Evolutionary conservation across 2,113 vertebrate genomes (phyloP), one percentile per base, ranked within the genome.

Genomic region (Natator depressus): DNA sequence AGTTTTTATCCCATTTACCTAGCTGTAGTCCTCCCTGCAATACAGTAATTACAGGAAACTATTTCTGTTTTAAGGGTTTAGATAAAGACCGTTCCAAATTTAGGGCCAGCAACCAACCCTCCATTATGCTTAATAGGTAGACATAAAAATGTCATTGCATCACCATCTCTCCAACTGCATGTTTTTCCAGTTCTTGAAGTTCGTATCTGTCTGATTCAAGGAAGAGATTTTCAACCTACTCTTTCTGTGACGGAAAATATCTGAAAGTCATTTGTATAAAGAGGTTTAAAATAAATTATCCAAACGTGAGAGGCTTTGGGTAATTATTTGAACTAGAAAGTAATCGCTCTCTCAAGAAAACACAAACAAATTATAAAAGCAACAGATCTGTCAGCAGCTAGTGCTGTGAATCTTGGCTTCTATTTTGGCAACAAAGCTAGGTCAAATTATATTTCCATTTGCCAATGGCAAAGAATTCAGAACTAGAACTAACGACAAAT

Each of bases 111-210:
- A 96, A 97, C 98, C 95, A 38, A 93, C 87, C 84, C 93, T 92
- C 96, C 96, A 96, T 97, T 96, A 97, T 57, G 85, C 89, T 97
- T 95, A 98, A 98, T 53, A 94, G 97, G 95, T 95, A 97, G 97
- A 97, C 95, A 97, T 97, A 98, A 98, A 97, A 95, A 82, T 2
- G 46, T 96, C 97, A 98, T 95, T 85, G 94, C 94, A 96, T 93
- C 93, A 88, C 94, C 87, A 12, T 95, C 93, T 94, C 96, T 79
- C 59, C 92, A 79, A 49, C 1, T 11, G 91, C 85, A 17, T 31
- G 80, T 38, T 95, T 85, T 85, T 84, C 85, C 86, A 49, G 92
- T 42, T 84, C 92, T 84, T 84, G 65, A 31, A 94, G 85, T 95
- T 96, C 97, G 85, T 80, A 20, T 54, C 93, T 47, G 78, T 65